Evolutionary conservation across 2,888 invertebrate genomes (phyloP), one percentile per base, ranked within the genome.

Genomic region (Neuroscelio doddi): DNA sequence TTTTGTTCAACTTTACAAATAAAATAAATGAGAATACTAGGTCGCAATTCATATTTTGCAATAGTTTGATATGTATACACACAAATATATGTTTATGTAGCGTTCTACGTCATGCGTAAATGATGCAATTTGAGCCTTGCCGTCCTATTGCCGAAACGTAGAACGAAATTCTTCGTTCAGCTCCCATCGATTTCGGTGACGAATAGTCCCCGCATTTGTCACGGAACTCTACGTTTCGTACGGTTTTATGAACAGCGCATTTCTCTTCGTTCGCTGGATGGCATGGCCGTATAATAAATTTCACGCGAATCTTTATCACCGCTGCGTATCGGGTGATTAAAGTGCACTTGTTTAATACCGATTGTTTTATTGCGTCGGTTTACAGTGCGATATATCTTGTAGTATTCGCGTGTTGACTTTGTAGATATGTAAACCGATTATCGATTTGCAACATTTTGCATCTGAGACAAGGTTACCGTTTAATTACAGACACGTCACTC

Each of bases 291-390:
- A 53, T 53, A 57, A 70, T 68, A 68, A 71, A 68, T 70, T 67
- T 59, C 63, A 46, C 47, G 58, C 61, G 68, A 70, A 71, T 65
- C 68, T 68, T 68, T 67, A 70, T 68, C 62, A 66, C 55, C 50
- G 49, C 51, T 58, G 52, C 55, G 56, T 57, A 64, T 68, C 61
- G 44, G 67, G 69, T 67, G 68, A 72, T 70, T 70, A 68, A 68
- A 67, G 65, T 58, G 63, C 61, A 65, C 69, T 70, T 69, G 70
- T 72, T 72, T 70, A 70, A 70, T 70, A 69, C 68, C 68, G 57
- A 69, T 69, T 69, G 64, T 69, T 72, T 69, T 69, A 69, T 66
- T 56, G 49, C 51, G 30, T 49, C 50, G 47, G 55, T 58, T 63
- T 55, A 50, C 55, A 50, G 44, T 7, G 49, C 27, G 50, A 67